phyloP scores from a whole-genome alignment of 2,797 vertebrate genomes.

The Rhincodon typus region DNA sequence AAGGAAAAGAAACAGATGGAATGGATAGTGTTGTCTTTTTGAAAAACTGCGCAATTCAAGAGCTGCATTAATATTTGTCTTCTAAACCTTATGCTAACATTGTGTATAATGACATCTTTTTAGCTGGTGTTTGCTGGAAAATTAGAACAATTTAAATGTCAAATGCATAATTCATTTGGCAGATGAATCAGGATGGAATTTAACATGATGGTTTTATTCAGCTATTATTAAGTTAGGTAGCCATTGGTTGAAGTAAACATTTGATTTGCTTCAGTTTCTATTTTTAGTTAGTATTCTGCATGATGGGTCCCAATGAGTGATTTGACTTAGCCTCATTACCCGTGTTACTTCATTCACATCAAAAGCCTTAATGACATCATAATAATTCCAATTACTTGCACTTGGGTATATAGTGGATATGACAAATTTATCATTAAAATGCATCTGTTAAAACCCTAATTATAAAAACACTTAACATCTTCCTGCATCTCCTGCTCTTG shows the following conservation, averaged over 20 bases:
- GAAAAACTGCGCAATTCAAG: conserved; percentile 18
- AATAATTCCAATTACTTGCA: conserved; percentile 26
- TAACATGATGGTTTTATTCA: conserved; percentile 1
- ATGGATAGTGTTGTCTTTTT: background rate
- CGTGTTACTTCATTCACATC: background rate
- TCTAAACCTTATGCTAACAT: background rate
- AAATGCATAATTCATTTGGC: conserved; percentile 19
- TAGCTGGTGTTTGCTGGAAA: background rate
- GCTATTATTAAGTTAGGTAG: conserved; percentile 25
- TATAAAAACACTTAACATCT: conserved; percentile 13
- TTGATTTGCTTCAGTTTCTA: conserved; percentile 17
- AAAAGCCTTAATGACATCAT: conserved; percentile 25
- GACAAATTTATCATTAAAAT: background rate
- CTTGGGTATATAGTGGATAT: background rate
- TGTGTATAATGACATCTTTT: background rate
- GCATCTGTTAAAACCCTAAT: background rate
- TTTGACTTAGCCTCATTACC: conserved; percentile 12
- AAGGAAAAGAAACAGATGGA: background rate
- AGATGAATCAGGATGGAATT: background rate
- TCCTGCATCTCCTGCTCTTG: background rate
- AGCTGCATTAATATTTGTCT: background rate
- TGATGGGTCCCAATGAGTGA: conserved; percentile 12
- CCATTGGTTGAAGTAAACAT: conserved; percentile 24
- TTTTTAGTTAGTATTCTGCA: background rate
- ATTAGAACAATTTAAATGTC: conserved; percentile 24